These are phyloP conservation scores for Coryphaenoides rupestris DNA, from an alignment of 2,113 vertebrate species.

Conservation along the genomic window DNA sequence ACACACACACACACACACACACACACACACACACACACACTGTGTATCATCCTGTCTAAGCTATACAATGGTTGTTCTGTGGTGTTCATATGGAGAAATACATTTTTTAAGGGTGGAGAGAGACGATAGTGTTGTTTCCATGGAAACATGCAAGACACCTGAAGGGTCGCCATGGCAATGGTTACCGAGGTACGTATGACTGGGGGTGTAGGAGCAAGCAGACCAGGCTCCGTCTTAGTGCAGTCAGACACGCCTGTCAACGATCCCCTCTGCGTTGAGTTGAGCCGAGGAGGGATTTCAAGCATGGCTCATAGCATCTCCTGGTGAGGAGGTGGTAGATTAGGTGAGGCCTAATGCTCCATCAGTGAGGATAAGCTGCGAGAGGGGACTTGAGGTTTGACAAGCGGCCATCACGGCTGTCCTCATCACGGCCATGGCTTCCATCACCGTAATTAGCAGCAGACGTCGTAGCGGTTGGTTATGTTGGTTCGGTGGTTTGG, in stretches of 20 bases:
- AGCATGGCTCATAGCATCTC: conserved; percentile 53
- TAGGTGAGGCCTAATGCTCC: conserved; percentile 33
- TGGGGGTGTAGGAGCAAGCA: conserved; percentile 19
- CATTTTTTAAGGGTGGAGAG: background rate
- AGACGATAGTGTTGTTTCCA: conserved; percentile 33
- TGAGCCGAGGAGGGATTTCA: conserved; percentile 46
- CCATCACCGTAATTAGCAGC: background rate
- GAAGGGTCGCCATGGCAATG: conserved; percentile 23
- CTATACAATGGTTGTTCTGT: too few relatives aligned
- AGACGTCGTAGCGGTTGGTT: too few relatives aligned
- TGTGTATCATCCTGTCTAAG: too few relatives aligned
- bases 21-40: too few relatives aligned
- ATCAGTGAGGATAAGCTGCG: conserved; percentile 32
- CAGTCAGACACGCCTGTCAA: conserved; percentile 18
- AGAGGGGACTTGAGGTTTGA: background rate
- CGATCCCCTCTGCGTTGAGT: conserved; percentile 23
- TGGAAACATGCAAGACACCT: conserved; percentile 32
- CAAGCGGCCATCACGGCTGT: conserved; percentile 15
- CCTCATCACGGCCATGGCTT: background rate
- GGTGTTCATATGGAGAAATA: too few relatives aligned
- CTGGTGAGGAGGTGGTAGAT: conserved; percentile 36
- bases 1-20: too few relatives aligned
- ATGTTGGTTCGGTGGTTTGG: too few relatives aligned
- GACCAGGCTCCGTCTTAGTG: conserved; percentile 18
- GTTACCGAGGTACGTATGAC: conserved; percentile 14